Base-by-base conservation (phyloP, 2,797 vertebrate species). In the Apodemus agrarius region DNA sequence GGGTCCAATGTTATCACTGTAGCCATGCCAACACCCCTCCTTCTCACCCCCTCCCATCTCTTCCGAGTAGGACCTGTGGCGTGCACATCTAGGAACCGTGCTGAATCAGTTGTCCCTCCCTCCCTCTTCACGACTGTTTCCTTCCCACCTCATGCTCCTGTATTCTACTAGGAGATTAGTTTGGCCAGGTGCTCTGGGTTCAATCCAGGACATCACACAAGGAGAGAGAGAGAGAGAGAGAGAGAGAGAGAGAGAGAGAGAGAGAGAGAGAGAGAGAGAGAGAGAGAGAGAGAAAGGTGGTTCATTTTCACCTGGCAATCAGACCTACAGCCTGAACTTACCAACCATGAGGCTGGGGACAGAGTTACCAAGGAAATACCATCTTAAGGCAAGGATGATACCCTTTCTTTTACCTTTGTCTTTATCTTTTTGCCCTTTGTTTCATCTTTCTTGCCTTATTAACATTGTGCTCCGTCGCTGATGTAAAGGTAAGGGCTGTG, bases 1-100 rank as follows among this genome's bases (percentile, higher is more conserved):
- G 34, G 57, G 4, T 21, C 12, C 4, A 3, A 49, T 4, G 0
- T 43, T 81, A 43, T 85, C 21, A 16, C 2, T 7, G 29, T 11
- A 31, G 54, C 6, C 2, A 0, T 37, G 13, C n/a, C 11, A 69
- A 34, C 2, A 1, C 3, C 14, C 34, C 29, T 26, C 74, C 24
- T 22, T 46, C 78, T 52, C 24, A 9, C 29, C 12, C n/a, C 43
- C 59, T n/a, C 43, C n/a, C 24, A 3, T 90, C 31, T 40, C 54
- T n/a, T 29, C 40, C 12, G 0, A 21, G 13, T 4, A 16, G 6
- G 40, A n/a, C 4, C 61, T 19, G n/a, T 6, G 7, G 22, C 40
- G 54, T 37, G 16, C 78, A 78, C 14, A 43, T 43, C 29, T 21
- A 13, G 2, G 4, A 83, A 12, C 65, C 69, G 5, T 12, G 61